Base-by-base conservation (phyloP, 2,797 vertebrate species). In the Chiroxiphia lanceolata region DNA sequence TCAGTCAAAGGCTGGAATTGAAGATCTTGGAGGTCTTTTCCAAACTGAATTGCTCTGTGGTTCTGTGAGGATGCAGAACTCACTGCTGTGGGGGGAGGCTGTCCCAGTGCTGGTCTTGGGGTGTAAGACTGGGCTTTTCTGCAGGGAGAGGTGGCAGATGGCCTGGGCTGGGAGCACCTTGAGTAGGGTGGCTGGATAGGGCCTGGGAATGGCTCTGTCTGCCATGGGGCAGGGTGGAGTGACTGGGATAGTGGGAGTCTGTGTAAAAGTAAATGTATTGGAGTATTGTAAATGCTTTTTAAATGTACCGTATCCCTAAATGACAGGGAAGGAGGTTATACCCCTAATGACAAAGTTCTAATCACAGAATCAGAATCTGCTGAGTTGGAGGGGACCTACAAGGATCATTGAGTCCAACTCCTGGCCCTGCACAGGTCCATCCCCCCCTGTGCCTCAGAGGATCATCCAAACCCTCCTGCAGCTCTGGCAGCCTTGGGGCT, bases 121-220 rank as follows among this genome's bases (percentile, higher is more conserved):
- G 12, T 10, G 18, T 5, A 15, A 1, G 14, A 27, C 9, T 54
- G 15, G 34, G 38, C 10, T 71, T 45, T 53, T 29, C 20, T 16
- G 10, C 2, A 0, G 1, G 0, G 9, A 53, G 31, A 26, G 38
- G 57, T 3, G 7, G 23, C 19, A 45, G 50, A 25, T 44, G 45
- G 51, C 6, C 26, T 19, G 57, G 79, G 29, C 13, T 13, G 40
- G 63, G 3, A 34, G n/a, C 5, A 38, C 13, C 1, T 31, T 2
- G 3, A 44, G 21, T n/a, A 29, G 74, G 31, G 7, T 10, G 38
- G 34, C 17, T 31, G 67, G 20, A 6, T 18, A 15, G 14, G 16
- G 14, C 23, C 53, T 82, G 50, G 77, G 59, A 47, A 31, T 1
- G 8, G 48, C 23, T 51, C 10, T 50, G 47, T 10, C 45, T 33